Base-by-base conservation (phyloP, 1,140 invertebrate species). In the Planococcus citri region DNA sequence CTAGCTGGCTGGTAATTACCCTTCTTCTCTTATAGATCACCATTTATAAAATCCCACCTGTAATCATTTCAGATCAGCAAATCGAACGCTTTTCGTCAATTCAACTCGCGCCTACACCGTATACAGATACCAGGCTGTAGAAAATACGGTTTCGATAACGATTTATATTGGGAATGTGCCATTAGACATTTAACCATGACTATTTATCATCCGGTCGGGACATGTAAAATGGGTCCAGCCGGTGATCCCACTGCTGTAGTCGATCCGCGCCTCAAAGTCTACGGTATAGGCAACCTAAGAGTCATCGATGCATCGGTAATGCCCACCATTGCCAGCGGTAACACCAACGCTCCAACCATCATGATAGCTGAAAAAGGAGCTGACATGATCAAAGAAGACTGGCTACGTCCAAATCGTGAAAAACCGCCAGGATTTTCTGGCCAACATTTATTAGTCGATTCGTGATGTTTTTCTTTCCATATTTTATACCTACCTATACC, bases 251-350 rank as follows among this genome's bases (percentile, higher is more conserved):
- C 84, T 4, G 88, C 91, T 0, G 91, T 95, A 0, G 91, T 94
- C 0, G 91, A 94, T 80, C 84, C 88, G 0, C 80, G 87, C 68
- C 78, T 95, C 8, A 81, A 83, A 21, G 89, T 94, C 0, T 86
- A 92, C 73, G 91, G 91, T 0, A 78, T 94, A 0, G 76, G 84
- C 27, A 88, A 88, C 20, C 78, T 94, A 3, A 80, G 92, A 51
- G 90, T 95, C 14, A 88, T 92, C 57, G 92, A 94, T 76, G 90
- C 90, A 6, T 92, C 89, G 69, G 89, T 94, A 70, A 94, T 94
- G 90, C 92, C 92, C 0, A 89, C 86, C 0, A 90, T 94, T 70
- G 81, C 82, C 6, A 84, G 82, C 72, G 90, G 91, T 1, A 92
- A 93, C 74, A 92, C 90, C 0, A 92, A 92, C 78, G 91, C 90